A percentile compares a stretch with the other conserved stretches of the same genome.
Evolutionary conservation across 2,113 vertebrate genomes (phyloP).

Genomic region (Sula dactylatra): DNA sequence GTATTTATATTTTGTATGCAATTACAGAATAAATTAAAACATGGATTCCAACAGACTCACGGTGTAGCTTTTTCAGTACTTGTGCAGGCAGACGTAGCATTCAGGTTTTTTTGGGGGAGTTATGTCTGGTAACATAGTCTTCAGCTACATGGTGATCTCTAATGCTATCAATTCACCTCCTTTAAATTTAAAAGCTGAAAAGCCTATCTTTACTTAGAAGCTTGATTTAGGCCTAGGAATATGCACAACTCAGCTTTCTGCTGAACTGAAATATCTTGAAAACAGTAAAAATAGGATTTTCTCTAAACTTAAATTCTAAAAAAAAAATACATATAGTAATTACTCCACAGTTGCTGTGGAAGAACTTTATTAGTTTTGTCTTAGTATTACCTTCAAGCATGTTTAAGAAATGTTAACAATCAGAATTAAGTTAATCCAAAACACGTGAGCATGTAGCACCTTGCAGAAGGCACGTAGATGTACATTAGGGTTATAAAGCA

Average conservation of each 20-base stretch:
- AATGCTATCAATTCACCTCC: background rate
- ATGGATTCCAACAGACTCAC: background rate
- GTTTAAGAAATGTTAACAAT: background rate
- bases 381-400: background rate
- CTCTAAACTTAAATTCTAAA: background rate
- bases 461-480: background rate
- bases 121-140: background rate
- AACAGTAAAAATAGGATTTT: background rate
- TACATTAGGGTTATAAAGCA: background rate
- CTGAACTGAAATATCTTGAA: background rate
- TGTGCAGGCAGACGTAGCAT: background rate
- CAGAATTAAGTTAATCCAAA: background rate
- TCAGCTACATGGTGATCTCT: background rate
- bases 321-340: background rate
- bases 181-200: background rate
- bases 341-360: background rate
- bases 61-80: background rate
- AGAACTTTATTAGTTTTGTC: background rate
- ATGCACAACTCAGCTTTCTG: background rate
- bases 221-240: background rate
- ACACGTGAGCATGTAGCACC: background rate
- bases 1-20: slow-evolving; percentile 31
- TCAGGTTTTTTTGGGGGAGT: background rate
- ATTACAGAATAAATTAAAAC: slow-evolving; percentile 17
- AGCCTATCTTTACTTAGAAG: background rate